A percentile compares a stretch with the other conserved stretches of the same genome.
phyloP scores from a whole-genome alignment of 2,888 invertebrate genomes.

The Mactromeris polynyma region DNA sequence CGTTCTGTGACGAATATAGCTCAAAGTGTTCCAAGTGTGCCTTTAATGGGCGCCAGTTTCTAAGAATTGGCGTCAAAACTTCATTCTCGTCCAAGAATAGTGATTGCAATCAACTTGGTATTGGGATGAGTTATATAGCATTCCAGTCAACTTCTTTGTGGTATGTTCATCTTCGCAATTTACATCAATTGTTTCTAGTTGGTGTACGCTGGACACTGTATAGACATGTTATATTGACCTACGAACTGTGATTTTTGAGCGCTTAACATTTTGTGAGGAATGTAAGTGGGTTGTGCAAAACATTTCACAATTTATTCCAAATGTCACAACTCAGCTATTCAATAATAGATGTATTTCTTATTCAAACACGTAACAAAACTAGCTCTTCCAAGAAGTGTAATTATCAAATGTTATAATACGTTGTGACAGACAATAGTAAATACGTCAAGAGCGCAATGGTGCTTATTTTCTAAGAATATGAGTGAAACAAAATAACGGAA shows the following conservation, averaged over 20 bases:
- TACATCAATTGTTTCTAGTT: background rate
- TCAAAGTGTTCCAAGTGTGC: slow-evolving; percentile 24
- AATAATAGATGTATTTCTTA: background rate
- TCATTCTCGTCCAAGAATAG: background rate
- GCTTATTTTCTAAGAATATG: no score
- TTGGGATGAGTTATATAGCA: background rate
- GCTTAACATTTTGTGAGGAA: background rate
- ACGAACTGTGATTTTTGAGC: background rate
- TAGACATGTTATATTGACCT: background rate
- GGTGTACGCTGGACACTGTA: background rate
- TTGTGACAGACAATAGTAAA: no score
- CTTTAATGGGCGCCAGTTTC: background rate
- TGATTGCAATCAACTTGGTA: background rate
- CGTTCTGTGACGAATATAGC: slow-evolving; percentile 49
- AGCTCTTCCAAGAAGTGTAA: no score
- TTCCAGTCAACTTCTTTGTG: background rate
- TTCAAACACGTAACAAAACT: background rate
- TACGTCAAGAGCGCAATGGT: no score
- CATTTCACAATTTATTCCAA: background rate
- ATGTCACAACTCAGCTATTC: background rate
- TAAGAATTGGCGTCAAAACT: background rate
- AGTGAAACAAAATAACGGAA: no score
- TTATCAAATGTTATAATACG: no score
- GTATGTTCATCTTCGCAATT: background rate
- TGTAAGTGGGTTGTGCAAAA: background rate